Percentiles rank a stretch among this genome's conserved stretches.
Conservation (phyloP, 2,888 invertebrate species). For the Volucella inflata region DNA sequence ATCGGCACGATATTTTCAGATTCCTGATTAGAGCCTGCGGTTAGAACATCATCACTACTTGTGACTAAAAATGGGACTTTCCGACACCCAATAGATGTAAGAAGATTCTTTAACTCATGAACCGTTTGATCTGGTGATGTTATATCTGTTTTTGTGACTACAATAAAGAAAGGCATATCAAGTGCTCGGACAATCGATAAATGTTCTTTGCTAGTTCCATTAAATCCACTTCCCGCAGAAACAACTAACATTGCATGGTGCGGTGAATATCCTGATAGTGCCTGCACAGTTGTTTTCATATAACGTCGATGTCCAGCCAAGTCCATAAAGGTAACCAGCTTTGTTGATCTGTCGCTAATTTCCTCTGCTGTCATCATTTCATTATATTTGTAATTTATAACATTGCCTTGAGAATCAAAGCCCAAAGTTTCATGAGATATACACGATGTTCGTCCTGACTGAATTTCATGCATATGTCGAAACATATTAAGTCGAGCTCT, state of each 20-base stretch:
- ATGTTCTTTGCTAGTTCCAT: constrained; percentile 95
- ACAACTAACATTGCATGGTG: constrained; percentile 95
- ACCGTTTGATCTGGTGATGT: constrained; percentile 86
- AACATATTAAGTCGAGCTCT: constrained; percentile 98
- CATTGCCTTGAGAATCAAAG: constrained; percentile 93
- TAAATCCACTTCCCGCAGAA: constrained; percentile 91
- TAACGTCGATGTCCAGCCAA: constrained; percentile 98
- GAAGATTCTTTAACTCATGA: constrained; percentile 86
- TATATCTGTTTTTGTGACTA: constrained; percentile 96
- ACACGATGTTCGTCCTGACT: constrained; percentile 96
- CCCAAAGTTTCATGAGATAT: constrained; percentile 98
- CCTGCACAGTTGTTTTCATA: constrained; percentile 96
- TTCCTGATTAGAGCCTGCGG: constrained; percentile 88
- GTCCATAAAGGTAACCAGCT: constrained; percentile 97
- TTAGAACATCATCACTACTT: constrained; percentile 89
- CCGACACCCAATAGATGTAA: constrained; percentile 88
- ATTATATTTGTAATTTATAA: constrained; percentile 94
- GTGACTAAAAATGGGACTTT: constrained; percentile 88
- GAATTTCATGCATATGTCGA: constrained; percentile 96
- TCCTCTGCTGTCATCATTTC: constrained; percentile 96
- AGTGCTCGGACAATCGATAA: constrained; percentile 92
- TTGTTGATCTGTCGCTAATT: constrained; percentile 95
- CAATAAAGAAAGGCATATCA: constrained; percentile 95
- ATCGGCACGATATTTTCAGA: constrained; percentile 89
- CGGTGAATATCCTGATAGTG: constrained; percentile 95